These are phyloP conservation scores for Cheirogaleus medius DNA, from an alignment of 2,113 vertebrate species.

Conservation along the genomic window DNA sequence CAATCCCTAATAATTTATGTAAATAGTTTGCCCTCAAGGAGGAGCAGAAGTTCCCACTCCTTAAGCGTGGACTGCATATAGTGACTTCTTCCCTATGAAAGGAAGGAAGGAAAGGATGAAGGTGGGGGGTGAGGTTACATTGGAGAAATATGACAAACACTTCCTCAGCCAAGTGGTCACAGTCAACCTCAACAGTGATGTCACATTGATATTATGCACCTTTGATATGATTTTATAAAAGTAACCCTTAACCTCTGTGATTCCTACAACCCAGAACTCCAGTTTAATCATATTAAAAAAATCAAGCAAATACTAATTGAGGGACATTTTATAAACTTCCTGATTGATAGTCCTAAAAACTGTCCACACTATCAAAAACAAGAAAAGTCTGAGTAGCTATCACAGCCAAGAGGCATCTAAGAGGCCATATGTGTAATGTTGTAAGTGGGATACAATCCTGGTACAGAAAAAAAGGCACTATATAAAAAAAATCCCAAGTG, in stretches of 20 bases:
- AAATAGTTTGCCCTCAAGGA: background rate
- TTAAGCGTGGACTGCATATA: background rate
- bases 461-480: background rate
- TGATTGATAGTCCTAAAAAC: background rate
- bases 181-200: background rate
- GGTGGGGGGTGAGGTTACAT: background rate
- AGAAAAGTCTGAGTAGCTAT: background rate
- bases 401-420: background rate
- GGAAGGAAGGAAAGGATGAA: background rate
- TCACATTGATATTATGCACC: background rate
- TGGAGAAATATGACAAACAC: background rate
- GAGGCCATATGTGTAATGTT: background rate
- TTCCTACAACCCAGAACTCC: background rate
- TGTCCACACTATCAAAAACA: background rate
- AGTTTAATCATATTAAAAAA: background rate
- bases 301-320: background rate
- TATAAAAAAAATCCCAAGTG: background rate
- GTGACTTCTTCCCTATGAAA: background rate
- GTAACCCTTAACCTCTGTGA: background rate
- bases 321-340: background rate
- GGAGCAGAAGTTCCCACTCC: background rate
- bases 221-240: background rate
- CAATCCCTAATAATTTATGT: background rate
- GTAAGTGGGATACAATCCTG: background rate
- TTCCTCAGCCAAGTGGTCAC: background rate